phyloP scores from a whole-genome alignment of 2,797 vertebrate species.

The Enteromius radiatus region DNA sequence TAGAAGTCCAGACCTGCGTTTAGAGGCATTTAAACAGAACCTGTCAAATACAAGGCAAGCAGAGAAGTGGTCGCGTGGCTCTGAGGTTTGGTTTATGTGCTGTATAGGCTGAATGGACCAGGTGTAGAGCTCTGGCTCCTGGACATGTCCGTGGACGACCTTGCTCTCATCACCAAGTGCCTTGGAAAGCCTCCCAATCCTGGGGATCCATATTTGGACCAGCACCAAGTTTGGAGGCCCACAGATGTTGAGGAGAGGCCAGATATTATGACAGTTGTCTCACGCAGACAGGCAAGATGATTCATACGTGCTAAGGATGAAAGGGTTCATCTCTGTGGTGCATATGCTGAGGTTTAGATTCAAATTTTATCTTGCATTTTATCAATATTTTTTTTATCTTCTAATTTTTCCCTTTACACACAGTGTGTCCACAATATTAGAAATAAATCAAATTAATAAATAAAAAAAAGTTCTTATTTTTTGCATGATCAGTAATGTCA shows the following conservation, averaged over 20 bases:
- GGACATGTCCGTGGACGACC: conserved; percentile 83
- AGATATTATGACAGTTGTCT: conserved; percentile 80
- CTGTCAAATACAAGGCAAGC: conserved; percentile 74
- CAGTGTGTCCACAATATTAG: not conserved
- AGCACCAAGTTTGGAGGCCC: conserved; percentile 83
- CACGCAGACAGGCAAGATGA: conserved; percentile 67
- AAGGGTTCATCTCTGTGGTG: conserved; percentile 48
- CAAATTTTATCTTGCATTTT: not conserved
- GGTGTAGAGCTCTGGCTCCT: conserved; percentile 74
- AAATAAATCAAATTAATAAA: not conserved
- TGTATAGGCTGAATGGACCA: conserved; percentile 69
- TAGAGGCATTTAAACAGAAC: conserved; percentile 79
- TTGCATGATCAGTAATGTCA: not conserved
- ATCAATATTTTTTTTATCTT: not conserved
- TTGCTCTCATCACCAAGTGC: conserved; percentile 84
- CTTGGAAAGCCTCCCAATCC: conserved; percentile 86
- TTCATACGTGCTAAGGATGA: conserved; percentile 66
- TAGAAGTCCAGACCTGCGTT: conserved; percentile 69
- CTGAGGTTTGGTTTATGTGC: conserved; percentile 74
- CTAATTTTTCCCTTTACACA: not conserved
- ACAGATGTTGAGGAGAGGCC: conserved; percentile 84
- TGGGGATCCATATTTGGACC: conserved; percentile 82
- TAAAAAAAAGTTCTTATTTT: not conserved
- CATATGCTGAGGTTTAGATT: not conserved
- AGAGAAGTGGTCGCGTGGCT: conserved; percentile 68